Evolutionary conservation across 2,113 vertebrate species (phyloP).

Genomic region (Cyrtonyx montezumae): DNA sequence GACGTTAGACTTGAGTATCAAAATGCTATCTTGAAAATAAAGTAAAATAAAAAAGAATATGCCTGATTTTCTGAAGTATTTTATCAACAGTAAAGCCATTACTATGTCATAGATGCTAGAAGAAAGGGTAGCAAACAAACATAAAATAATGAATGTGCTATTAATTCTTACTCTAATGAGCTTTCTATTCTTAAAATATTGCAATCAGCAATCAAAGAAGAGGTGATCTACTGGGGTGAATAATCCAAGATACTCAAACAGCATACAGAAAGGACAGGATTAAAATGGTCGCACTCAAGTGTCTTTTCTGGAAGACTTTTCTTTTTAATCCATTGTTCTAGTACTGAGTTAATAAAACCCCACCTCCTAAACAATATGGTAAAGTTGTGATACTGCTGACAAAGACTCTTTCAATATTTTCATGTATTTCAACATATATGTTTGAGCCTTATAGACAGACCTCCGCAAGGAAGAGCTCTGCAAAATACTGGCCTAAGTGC

Average conservation of each 20-base stretch:
- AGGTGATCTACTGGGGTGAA: background rate
- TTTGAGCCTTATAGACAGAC: fast-evolving
- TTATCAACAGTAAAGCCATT: background rate
- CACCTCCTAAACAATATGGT: background rate
- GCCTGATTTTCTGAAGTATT: background rate
- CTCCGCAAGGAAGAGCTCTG: background rate
- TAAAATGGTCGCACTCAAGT: background rate
- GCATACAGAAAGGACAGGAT: background rate
- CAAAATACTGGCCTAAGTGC: background rate
- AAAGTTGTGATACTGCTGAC: background rate
- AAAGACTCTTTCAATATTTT: background rate
- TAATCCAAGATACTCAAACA: background rate
- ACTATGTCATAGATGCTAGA: fast-evolving
- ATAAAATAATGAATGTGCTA: background rate
- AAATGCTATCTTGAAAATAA: background rate
- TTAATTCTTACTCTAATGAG: background rate
- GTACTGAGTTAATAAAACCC: background rate
- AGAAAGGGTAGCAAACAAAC: background rate
- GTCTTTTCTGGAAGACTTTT: background rate
- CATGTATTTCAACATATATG: background rate
- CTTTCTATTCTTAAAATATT: background rate
- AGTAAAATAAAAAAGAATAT: background rate
- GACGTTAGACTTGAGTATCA: background rate
- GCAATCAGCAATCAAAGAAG: background rate
- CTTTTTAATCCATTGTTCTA: background rate